phyloP scores from a whole-genome alignment of 2,113 vertebrate genomes.

The Etheostoma spectabile region DNA sequence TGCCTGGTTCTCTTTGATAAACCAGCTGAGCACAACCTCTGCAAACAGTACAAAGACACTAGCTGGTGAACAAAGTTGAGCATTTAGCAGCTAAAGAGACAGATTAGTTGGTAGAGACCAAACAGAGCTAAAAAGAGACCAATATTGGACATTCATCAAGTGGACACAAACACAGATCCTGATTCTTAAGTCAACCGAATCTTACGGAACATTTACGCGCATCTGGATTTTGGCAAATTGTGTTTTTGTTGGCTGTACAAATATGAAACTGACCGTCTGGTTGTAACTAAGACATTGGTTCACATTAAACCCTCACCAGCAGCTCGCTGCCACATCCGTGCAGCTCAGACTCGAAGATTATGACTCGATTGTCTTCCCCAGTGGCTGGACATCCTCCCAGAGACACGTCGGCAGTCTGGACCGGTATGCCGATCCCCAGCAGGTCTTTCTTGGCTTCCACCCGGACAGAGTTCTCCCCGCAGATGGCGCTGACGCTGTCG shows the following conservation, averaged over 20 bases:
- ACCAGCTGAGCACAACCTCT: neutral
- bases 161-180: neutral
- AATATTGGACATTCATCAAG: neutral
- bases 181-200: neutral
- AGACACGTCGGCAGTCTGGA: slow-evolving; percentile 55
- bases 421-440: slow-evolving; percentile 58
- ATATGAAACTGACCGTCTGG: no score
- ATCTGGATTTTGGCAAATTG: neutral
- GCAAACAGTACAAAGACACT: neutral
- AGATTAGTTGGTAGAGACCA: neutral
- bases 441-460: slow-evolving; percentile 75
- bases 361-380: slow-evolving; percentile 29
- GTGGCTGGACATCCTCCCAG: slow-evolving; percentile 68
- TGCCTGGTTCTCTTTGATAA: neutral
- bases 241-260: no score
- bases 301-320: slow-evolving; percentile 54
- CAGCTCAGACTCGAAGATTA: slow-evolving; percentile 74
- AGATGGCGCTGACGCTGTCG: slow-evolving; percentile 43
- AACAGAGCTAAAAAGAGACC: neutral
- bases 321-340: slow-evolving; percentile 70
- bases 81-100: neutral
- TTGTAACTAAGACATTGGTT: no score
- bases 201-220: neutral
- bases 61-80: neutral
- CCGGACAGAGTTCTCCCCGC: slow-evolving; percentile 48